Conservation (phyloP, 2,888 invertebrate species). For the Ophion ellenae region DNA sequence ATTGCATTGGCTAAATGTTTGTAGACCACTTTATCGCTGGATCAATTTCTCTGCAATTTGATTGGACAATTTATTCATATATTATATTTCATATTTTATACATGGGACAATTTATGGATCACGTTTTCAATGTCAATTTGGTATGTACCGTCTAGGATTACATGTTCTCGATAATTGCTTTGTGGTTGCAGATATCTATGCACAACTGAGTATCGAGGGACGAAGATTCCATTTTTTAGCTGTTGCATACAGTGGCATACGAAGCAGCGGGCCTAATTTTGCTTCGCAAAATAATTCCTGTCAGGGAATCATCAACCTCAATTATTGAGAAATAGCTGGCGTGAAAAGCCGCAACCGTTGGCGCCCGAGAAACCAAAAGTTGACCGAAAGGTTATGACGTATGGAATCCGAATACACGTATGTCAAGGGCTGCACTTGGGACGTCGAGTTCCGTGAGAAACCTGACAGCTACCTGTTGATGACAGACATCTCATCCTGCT, state of each 20-base stretch:
- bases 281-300: not conserved
- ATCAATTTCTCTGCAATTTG: too few relatives aligned
- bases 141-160: too few relatives aligned
- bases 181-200: too few relatives aligned
- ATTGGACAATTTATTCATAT: too few relatives aligned
- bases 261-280: not conserved
- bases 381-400: constrained; percentile 2
- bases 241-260: not conserved
- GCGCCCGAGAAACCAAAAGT: not conserved
- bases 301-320: constrained; percentile 21
- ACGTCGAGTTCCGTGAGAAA: constrained; percentile 28
- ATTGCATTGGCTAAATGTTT: too few relatives aligned
- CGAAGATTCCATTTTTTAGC: not conserved
- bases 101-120: too few relatives aligned
- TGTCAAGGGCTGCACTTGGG: constrained; percentile 24
- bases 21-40: too few relatives aligned
- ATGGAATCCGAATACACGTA: not conserved
- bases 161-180: too few relatives aligned
- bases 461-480: constrained; percentile 43
- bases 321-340: not conserved
- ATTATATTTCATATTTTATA: too few relatives aligned
- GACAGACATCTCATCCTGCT: constrained; percentile 29
- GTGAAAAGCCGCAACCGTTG: constrained; percentile 23
- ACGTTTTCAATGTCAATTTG: too few relatives aligned
- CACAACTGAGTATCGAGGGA: not conserved